Base-by-base conservation (phyloP, 2,113 vertebrate genomes). In the Limnothrissa miodon region DNA sequence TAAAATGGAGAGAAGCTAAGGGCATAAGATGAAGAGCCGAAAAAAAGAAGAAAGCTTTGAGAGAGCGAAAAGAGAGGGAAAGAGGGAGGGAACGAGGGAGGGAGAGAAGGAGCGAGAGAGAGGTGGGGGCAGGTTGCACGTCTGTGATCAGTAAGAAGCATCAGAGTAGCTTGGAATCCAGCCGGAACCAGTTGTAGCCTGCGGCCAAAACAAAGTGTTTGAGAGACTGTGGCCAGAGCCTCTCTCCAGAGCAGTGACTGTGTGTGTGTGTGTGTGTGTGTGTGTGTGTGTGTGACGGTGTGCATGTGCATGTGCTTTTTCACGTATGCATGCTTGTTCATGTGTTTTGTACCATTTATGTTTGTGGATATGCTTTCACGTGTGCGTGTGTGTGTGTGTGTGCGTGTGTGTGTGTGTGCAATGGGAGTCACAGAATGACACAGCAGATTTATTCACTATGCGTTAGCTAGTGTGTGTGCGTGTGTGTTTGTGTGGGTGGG, bases 131-230 rank as follows among this genome's bases (percentile, higher is more conserved):
- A 45, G 70, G 23, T 81, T 85, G 45, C 78, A 78, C 62, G 78
- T 53, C 45, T 39, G 59, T 89, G 87, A 85, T 89, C 85, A 83
- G 80, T 39, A 78, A 51, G 78, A 81, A n/a, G 80, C 44, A 74
- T 78, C 21, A 83, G 87, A 91, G 89, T 89, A 81, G 90, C 89
- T 93, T 93, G 90, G 90, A 91, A 92, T 93, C 92, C 92, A 90
- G 93, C 87, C 89, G 53, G 88, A 92, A 94, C 91, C 91, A 92
- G 93, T 89, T 87, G 88, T 91, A 92, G 91, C 92, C 92, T 85
- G 87, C 91, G 90, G 90, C 93, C 90, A 91, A 91, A 93, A 92
- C 92, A 93, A 90, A 91, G 88, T 92, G 85, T 81, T 78, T 45
- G 81, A 5, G 78, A 78, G 51, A 78, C 85, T 86, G 83, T 39